Conservation (phyloP, 2,113 vertebrate genomes). For the Tetrao urogallus region DNA sequence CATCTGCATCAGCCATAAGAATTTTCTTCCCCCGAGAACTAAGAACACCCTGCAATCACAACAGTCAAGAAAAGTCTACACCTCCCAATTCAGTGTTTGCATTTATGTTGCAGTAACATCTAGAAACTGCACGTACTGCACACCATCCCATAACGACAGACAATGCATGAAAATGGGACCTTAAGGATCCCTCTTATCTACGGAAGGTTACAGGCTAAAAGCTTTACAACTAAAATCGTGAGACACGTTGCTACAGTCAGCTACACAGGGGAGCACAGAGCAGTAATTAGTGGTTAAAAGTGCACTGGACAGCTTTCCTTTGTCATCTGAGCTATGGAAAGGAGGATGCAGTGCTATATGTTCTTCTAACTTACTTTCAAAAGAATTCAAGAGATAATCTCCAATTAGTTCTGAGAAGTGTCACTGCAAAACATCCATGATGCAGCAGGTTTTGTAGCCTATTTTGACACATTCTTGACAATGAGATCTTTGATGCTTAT, state of each 20-base stretch:
- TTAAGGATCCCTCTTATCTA: background rate
- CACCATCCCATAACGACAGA: background rate
- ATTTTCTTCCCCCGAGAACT: constrained; percentile 87
- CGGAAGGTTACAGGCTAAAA: background rate
- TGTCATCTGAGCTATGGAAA: background rate
- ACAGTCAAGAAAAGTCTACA: background rate
- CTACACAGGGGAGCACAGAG: background rate
- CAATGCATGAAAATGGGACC: background rate
- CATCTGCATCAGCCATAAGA: constrained; percentile 97
- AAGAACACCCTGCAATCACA: constrained; percentile 85
- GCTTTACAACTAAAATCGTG: background rate
- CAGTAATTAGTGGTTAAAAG: background rate
- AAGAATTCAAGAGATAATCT: background rate
- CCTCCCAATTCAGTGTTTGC: background rate
- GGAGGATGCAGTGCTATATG: background rate
- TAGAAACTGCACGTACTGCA: background rate
- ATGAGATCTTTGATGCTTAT: background rate
- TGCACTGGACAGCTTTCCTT: background rate
- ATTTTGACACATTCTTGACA: background rate
- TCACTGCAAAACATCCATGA: background rate
- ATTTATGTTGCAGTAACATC: background rate
- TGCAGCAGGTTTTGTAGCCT: background rate
- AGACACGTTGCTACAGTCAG: background rate
- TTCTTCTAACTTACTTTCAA: background rate
- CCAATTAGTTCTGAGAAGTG: background rate